Evolutionary conservation across 1,140 invertebrate species (phyloP), one percentile per base, ranked within the genome.

Genomic region (Cryptotermes secundus): DNA sequence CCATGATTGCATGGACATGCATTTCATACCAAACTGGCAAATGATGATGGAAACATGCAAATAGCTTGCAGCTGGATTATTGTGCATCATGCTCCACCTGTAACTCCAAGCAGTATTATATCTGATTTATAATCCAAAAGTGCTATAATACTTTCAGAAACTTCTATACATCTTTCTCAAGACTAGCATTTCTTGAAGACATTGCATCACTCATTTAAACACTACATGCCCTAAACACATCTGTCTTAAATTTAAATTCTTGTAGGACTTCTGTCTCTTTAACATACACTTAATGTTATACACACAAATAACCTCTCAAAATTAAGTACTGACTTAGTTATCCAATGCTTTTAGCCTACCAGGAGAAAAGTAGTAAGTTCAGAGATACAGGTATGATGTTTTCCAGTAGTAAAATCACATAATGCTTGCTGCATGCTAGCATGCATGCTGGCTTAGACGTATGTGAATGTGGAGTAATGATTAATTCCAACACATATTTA

Each of bases 331-430:
- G 84, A 86, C 84, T 83, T 86, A 86, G 85, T 86, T 85, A 81
- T 86, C 84, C 82, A 53, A 87, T 86, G 86, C 83, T 87, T 88
- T 87, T 90, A 90, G 90, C 90, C 85, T 90, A 89, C 90, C 88
- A 91, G 90, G 91, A 91, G 89, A 91, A 91, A 90, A 91, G 90
- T 91, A 91, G 90, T 90, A 90, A 90, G 88, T 90, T 91, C 86
- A 88, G 89, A 88, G 87, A 88, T 86, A 88, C 88, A 89, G 88
- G 88, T 89, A 89, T 83, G 84, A 84, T 86, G 85, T 80, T 83
- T 86, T 85, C 42, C 81, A 83, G 34, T 85, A 86, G 83, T 85
- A n/a, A 38, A 38, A 59, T 42, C 22, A 45, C 82, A 38, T 82
- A 34, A 53, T 83, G 72, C 34, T 65, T 85, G 84, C 81, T 82